These are phyloP conservation scores for Morpho deidamia DNA, from an alignment of 2,888 invertebrate genomes.

Conservation along the genomic window DNA sequence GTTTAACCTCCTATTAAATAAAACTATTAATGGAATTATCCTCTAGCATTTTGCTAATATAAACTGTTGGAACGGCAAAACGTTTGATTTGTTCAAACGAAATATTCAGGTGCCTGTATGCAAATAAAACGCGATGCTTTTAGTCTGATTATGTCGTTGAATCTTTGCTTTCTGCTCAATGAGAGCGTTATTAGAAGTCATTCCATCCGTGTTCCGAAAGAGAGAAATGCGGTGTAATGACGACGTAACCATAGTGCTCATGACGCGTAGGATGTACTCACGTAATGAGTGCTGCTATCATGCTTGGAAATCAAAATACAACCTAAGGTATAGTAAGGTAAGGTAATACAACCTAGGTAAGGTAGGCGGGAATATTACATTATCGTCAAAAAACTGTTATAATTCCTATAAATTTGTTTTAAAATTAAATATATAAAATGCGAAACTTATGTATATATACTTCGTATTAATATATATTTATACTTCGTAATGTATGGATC, in stretches of 20 bases:
- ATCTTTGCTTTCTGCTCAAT: slow-evolving; percentile 47
- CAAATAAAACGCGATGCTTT: slow-evolving; percentile 55
- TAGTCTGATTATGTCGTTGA: slow-evolving; percentile 66
- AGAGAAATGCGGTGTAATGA: slow-evolving; percentile 46
- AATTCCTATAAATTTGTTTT: too few species aligned
- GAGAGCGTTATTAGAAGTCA: slow-evolving; percentile 54
- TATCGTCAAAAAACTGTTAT: not conserved
- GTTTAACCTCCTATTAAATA: too few species aligned
- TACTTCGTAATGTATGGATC: too few species aligned
- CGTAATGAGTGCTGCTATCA: slow-evolving; percentile 35
- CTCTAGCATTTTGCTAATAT: too few species aligned
- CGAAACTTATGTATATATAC: too few species aligned
- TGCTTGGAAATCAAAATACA: not conserved
- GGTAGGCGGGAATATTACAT: not conserved
- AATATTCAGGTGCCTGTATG: slow-evolving; percentile 20
- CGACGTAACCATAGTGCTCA: slow-evolving; percentile 31
- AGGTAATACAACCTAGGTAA: not conserved
- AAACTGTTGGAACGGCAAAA: too few species aligned
- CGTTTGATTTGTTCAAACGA: not conserved
- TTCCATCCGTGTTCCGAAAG: slow-evolving; percentile 31
- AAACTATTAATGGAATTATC: too few species aligned
- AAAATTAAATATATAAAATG: too few species aligned
- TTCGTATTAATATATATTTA: too few species aligned
- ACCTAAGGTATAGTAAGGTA: not conserved
- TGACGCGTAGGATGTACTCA: slow-evolving; percentile 28